Conservation (phyloP, 2,888 invertebrate genomes). For the Globia sparganii region DNA sequence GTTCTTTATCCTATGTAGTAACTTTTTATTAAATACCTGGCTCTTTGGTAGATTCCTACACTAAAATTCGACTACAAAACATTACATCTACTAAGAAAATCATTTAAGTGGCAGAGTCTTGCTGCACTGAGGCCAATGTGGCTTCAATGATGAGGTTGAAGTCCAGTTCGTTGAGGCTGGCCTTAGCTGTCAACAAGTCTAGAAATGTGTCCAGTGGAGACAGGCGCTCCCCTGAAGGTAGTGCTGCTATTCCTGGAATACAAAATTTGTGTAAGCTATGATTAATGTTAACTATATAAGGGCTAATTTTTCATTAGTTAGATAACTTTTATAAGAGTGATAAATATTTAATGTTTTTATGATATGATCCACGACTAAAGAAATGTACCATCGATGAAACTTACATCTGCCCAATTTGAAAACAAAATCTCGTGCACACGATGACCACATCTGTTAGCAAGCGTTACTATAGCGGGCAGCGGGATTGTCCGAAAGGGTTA, state of each 20-base stretch:
- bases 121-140: constrained; percentile 91
- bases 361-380: background rate
- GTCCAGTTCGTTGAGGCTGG: constrained; percentile 95
- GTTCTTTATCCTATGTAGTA: constrained; percentile 29
- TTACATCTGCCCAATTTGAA: no score
- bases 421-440: no score
- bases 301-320: background rate
- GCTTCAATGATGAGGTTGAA: constrained; percentile 96
- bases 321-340: background rate
- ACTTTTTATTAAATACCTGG: constrained; percentile 44
- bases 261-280: background rate
- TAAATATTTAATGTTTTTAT: background rate
- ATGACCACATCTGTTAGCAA: no score
- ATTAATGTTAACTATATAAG: background rate
- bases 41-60: constrained; percentile 42
- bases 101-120: constrained; percentile 73
- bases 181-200: constrained; percentile 96
- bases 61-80: constrained; percentile 48
- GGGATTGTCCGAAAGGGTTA: no score
- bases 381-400: no score
- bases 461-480: no score
- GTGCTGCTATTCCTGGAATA: constrained; percentile 91
- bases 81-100: constrained; percentile 1
- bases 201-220: constrained; percentile 96
- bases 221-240: constrained; percentile 93